Conservation (phyloP, 2,113 vertebrate species). For the Willisornis vidua region DNA sequence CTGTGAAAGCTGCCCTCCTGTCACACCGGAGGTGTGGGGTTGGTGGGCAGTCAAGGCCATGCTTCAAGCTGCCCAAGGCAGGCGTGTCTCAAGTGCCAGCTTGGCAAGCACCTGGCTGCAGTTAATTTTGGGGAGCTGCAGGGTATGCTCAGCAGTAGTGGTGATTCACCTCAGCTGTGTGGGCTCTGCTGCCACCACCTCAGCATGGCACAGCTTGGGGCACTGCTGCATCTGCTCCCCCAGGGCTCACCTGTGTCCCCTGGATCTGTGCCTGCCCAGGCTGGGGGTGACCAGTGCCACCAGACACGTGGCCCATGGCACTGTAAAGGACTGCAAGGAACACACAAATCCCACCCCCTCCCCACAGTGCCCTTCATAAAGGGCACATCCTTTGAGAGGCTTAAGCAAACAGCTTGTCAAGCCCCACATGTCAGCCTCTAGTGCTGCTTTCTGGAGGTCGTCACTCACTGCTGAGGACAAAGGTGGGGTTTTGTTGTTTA, state of each 20-base stretch:
- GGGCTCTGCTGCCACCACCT: background rate
- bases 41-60: background rate
- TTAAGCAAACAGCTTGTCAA: background rate
- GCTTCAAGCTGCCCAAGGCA: background rate
- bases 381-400: background rate
- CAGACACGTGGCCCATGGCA: rapidly evolving
- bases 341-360: background rate
- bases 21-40: background rate
- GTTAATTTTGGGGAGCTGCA: background rate
- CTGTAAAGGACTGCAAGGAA: background rate
- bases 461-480: background rate
- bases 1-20: background rate
- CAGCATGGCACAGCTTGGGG: background rate
- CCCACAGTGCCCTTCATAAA: background rate
- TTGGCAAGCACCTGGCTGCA: background rate
- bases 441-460: background rate
- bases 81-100: background rate
- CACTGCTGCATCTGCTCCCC: background rate
- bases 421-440: rapidly evolving
- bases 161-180: background rate
- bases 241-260: background rate
- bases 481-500: background rate
- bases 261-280: background rate
- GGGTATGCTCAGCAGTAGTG: background rate
- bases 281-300: background rate